Base-by-base conservation (phyloP, 2,113 vertebrate species). In the Electrona antarctica region DNA sequence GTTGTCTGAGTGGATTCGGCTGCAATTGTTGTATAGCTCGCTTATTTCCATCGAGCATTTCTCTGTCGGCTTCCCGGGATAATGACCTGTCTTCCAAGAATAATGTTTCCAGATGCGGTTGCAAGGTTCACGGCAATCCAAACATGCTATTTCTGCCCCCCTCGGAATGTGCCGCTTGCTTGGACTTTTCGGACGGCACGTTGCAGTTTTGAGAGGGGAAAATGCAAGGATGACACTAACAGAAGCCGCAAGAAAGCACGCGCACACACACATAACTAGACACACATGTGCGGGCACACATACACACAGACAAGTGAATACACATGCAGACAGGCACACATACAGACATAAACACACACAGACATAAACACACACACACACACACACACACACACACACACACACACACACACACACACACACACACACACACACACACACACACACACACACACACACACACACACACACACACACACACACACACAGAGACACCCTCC, bases 101-200 rank as follows among this genome's bases (percentile, higher is more conserved):
- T 89, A 87, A 87, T 80, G 80, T 90, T 92, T 92, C 84, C 90
- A 90, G 81, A 90, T 92, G 90, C 76, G 87, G 87, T 85, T 90
- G 80, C 45, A 80, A 81, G 88, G 81, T 86, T 87, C 76, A 67
- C 66, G 74, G 76, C 75, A 74, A 86, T 70, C 74, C 83, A 87
- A 91, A 87, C 85, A 83, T 79, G 76, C 79, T 84, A 81, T 88
- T 90, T 91, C 81, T 78, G 66, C 83, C 50, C 57, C 57, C 33
- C 33, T 41, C 48, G 73, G 85, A 87, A 90, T 91, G 85, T 49
- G 48, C 65, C 2, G 50, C 61, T 75, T 73, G 49, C 62, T 81
- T 80, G 60, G 70, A 78, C 84, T 75, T 41, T 41, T 88, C 55
- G 69, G 72, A 80, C 41, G 71, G 68, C 69, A 70, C 79, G 65